Percentiles rank a stretch among this genome's conserved stretches.
phyloP scores from a whole-genome alignment of 1,140 invertebrate genomes.

The Archivesica marissinica region DNA sequence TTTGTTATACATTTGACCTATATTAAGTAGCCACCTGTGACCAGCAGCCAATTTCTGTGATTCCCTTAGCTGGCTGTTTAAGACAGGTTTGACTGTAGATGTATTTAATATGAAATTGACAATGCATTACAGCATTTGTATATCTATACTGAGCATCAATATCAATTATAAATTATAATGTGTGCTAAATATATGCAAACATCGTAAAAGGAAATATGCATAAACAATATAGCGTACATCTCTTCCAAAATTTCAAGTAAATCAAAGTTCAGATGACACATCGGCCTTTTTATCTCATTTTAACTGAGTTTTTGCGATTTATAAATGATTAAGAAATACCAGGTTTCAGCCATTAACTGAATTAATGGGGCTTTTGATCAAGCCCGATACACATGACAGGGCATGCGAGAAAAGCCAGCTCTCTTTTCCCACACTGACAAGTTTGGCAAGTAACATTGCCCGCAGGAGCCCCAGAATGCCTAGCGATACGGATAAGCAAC shows the following conservation, averaged over 20 bases:
- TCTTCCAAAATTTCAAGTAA: background rate
- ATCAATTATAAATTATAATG: background rate
- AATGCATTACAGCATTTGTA: background rate
- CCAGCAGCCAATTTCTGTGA: no score
- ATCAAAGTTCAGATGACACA: background rate
- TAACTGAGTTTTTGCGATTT: background rate
- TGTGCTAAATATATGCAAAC: background rate
- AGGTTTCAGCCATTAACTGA: slow-evolving; percentile 22
- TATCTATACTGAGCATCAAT: background rate
- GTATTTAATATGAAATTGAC: background rate
- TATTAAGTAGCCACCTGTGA: no score
- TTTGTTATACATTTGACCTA: no score
- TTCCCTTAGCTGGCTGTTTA: no score
- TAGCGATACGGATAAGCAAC: no score
- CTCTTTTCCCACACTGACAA: slow-evolving; percentile 12
- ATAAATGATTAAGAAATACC: slow-evolving; percentile 20
- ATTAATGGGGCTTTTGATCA: background rate
- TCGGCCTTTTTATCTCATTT: background rate
- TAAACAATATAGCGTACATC: background rate
- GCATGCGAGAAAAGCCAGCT: background rate
- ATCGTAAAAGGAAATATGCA: background rate
- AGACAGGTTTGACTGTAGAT: background rate
- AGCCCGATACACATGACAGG: background rate
- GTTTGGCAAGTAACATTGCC: background rate
- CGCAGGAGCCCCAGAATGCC: background rate